Conservation (phyloP, 2,888 invertebrate genomes). For the Tachina lurida region DNA sequence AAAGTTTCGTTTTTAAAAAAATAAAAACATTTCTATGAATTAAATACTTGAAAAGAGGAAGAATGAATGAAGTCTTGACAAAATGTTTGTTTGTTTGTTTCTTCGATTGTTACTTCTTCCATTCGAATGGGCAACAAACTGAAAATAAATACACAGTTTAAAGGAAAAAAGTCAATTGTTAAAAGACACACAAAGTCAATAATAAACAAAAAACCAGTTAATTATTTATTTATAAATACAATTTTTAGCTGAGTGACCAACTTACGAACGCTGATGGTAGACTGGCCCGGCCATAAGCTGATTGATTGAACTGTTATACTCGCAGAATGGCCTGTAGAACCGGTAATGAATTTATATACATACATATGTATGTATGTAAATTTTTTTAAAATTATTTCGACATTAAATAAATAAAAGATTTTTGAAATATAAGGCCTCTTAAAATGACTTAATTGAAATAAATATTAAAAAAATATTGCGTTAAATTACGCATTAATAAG, state of each 20-base stretch:
- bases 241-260: constrained; percentile 42
- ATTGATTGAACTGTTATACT: constrained; percentile 15
- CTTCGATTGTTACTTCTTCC: background rate
- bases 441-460: constrained; percentile 13
- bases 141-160: constrained; percentile 16
- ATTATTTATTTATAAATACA: constrained; percentile 7
- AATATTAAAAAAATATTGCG: background rate
- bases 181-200: constrained; percentile 7
- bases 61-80: constrained; percentile 48
- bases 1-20: constrained; percentile 47
- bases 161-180: constrained; percentile 27
- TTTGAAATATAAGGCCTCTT: background rate
- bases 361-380: no score
- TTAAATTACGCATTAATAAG: constrained; percentile 3
- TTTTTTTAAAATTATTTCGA: background rate
- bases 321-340: constrained; percentile 10
- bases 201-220: constrained; percentile 38
- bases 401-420: constrained; percentile 23
- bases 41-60: constrained; percentile 19
- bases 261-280: background rate
- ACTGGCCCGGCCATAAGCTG: background rate
- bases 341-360: constrained; percentile 17
- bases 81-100: constrained; percentile 31
- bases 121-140: constrained; percentile 18
- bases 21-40: constrained; percentile 31